Base-by-base conservation (phyloP, 2,113 vertebrate species). In the Burhinus bistriatus region DNA sequence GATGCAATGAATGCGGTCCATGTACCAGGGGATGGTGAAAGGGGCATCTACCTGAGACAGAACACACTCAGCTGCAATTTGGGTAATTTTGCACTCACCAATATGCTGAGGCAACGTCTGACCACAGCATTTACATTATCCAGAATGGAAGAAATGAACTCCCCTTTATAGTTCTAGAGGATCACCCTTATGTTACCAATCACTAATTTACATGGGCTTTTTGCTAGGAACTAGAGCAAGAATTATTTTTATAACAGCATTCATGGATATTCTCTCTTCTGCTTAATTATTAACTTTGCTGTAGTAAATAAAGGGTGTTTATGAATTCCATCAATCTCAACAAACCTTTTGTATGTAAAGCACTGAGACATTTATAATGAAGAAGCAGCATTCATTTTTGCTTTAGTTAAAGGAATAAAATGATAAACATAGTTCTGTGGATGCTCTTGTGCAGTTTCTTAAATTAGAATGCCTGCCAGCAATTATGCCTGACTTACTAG, bases 201-300 rank as follows among this genome's bases (percentile, higher is more conserved):
- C 45, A 55, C 83, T 68, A 47, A 34, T 77, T 66, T 75, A 57
- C 68, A 16, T 2, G 9, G 5, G 47, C 6, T 11, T 75, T 78
- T n/a, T 8, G 36, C 93, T 84, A 64, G 23, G 32, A 90, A 78
- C 57, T 38, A 9, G 32, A 51, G 52, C 51, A 80, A 61, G 87
- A 96, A 88, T 81, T 91, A 89, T 71, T 94, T 96, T 94, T 78
- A 71, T 36, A 87, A 59, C 19, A 75, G 47, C 25, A 61, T 78
- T 66, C 51, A 70, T 38, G 22, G 68, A 59, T 66, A 82, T 78
- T 93, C 47, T 93, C 8, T 91, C 25, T 70, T 87, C 90, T 95
- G 40, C 94, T 97, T 94, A 97, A 97, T 98, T 95, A 98, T 96
- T 97, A 95, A 97, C 85, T 90, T 83, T 69, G 34, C 89, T 88